These are phyloP conservation scores for Acipenser ruthenus DNA, from an alignment of 2,797 vertebrate species.

Conservation along the genomic window DNA sequence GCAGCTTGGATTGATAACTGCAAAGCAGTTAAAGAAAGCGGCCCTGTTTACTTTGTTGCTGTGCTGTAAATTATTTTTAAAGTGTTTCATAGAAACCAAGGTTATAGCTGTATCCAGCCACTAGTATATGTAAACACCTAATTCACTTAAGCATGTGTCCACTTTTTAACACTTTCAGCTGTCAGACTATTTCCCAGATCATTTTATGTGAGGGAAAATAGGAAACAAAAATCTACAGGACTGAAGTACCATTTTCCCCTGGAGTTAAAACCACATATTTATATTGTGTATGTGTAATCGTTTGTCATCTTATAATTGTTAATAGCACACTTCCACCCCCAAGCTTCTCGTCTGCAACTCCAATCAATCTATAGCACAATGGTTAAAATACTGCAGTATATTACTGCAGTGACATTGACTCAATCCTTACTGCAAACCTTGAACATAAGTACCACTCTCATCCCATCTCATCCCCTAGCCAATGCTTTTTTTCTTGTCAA, in stretches of 20 bases:
- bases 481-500: background rate
- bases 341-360: background rate
- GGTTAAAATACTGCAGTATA: background rate
- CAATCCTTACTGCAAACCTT: background rate
- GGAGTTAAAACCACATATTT: background rate
- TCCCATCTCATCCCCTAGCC: background rate
- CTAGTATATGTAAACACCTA: too few relatives aligned
- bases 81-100: background rate
- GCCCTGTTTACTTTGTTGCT: background rate
- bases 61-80: background rate
- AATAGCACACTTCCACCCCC: background rate
- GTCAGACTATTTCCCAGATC: too few relatives aligned
- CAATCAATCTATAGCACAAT: background rate
- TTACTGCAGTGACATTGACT: background rate
- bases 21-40: background rate
- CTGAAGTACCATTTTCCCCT: background rate
- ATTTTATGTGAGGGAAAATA: too few relatives aligned
- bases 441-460: background rate
- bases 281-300: too few relatives aligned
- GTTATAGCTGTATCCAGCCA: too few relatives aligned
- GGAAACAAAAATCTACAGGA: background rate
- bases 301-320: background rate
- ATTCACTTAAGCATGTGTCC: too few relatives aligned
- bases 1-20: background rate
- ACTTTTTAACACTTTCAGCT: too few relatives aligned